Evolutionary conservation across 2,797 vertebrate species (phyloP).

Genomic region (Sebastes hubbsi): DNA sequence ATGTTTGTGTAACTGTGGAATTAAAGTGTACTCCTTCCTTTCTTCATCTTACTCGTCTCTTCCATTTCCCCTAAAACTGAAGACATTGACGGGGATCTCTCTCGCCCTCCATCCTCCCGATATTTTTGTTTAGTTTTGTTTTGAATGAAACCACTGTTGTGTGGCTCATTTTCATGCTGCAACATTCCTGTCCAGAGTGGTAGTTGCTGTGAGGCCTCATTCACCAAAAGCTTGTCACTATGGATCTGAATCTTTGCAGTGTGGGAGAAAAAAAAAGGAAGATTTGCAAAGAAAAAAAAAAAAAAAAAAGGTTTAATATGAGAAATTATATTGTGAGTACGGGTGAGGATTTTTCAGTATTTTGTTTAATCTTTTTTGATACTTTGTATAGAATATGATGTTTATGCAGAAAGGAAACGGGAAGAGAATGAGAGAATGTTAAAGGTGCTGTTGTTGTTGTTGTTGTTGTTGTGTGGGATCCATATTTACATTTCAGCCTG

Average conservation of each 20-base stretch:
- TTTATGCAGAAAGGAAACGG: slow-evolving; percentile 64
- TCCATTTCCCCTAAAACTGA: slow-evolving; percentile 25
- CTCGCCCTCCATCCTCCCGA: slow-evolving; percentile 26
- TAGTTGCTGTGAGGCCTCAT: slow-evolving; percentile 25
- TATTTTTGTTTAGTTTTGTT: slow-evolving; percentile 56
- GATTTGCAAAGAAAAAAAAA: slow-evolving; percentile 1
- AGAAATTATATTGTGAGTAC: slow-evolving; percentile 73
- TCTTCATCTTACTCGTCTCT: slow-evolving; percentile 35
- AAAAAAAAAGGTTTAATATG: slow-evolving; percentile 57
- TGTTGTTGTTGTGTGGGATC: slow-evolving; percentile 64
- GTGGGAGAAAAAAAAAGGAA: slow-evolving; percentile 49
- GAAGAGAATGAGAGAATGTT: slow-evolving; percentile 49
- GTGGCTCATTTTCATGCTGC: slow-evolving; percentile 80
- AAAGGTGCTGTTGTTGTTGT: slow-evolving; percentile 43
- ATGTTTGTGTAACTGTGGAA: slow-evolving; percentile 60
- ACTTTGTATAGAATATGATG: slow-evolving; percentile 79
- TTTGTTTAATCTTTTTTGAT: slow-evolving; percentile 79
- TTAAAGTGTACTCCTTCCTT: slow-evolving; percentile 51
- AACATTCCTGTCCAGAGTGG: slow-evolving; percentile 86
- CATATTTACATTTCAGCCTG: slow-evolving; percentile 59
- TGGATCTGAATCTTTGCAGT: slow-evolving; percentile 63
- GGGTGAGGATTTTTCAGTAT: slow-evolving; percentile 78
- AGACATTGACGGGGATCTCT: slow-evolving; percentile 25
- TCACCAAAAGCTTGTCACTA: slow-evolving; percentile 49
- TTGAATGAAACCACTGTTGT: slow-evolving; percentile 67